A percentile compares a stretch with the other conserved stretches of the same genome.
These are phyloP conservation scores for Drosophila merina DNA, from an alignment of 2,888 invertebrate species.

Conservation along the genomic window DNA sequence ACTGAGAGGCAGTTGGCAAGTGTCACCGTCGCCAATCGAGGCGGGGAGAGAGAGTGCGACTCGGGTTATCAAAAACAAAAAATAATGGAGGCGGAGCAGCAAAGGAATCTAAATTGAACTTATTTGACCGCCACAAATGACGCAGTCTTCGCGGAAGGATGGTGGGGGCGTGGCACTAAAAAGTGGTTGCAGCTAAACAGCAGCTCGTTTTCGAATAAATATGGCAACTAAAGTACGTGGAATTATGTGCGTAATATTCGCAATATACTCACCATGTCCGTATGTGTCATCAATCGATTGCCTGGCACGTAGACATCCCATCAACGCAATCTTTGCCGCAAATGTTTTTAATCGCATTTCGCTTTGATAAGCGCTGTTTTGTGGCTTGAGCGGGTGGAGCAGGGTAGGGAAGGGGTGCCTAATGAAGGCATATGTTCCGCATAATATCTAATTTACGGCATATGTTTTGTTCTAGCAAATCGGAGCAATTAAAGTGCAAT, in stretches of 20 bases:
- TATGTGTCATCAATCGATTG: slow-evolving; percentile 46
- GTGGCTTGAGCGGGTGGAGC: no score
- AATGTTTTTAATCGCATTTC: slow-evolving; percentile 43
- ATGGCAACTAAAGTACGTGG: slow-evolving; percentile 55
- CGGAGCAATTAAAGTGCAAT: slow-evolving; percentile 26
- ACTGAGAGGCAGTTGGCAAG: slow-evolving; percentile 1
- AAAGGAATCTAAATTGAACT: slow-evolving; percentile 43
- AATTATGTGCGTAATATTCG: slow-evolving; percentile 31
- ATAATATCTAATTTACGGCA: slow-evolving; percentile 52
- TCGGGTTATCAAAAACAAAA: slow-evolving; percentile 66
- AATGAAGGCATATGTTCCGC: slow-evolving; percentile 40
- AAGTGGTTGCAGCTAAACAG: background rate
- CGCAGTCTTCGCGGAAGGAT: slow-evolving; percentile 19
- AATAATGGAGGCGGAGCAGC: slow-evolving; percentile 45
- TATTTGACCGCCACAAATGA: slow-evolving; percentile 63
- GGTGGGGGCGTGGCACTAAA: slow-evolving; percentile 3
- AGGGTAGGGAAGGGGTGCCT: background rate
- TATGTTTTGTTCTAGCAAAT: slow-evolving; percentile 52
- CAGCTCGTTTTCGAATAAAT: slow-evolving; percentile 36
- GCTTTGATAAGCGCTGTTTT: slow-evolving; percentile 27
- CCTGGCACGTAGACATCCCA: slow-evolving; percentile 39
- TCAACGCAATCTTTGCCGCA: slow-evolving; percentile 27
- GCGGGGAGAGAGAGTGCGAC: slow-evolving; percentile 2
- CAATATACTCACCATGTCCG: slow-evolving; percentile 17
- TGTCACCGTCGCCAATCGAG: slow-evolving; percentile 39